Conservation (phyloP, 2,797 vertebrate species). For the Muscicapa striata region DNA sequence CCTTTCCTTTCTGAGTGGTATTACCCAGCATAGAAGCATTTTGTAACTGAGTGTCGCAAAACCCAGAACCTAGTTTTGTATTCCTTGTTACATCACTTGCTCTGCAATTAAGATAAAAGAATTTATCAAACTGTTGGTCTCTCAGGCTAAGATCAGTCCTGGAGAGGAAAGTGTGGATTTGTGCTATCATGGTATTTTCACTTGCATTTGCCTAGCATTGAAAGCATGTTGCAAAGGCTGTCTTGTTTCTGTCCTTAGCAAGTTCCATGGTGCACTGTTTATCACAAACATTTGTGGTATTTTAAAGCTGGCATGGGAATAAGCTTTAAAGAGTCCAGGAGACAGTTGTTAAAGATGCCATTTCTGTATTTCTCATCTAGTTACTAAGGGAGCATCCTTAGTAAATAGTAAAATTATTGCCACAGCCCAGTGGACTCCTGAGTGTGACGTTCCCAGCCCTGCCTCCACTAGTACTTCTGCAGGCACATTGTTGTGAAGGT, state of each 20-base stretch:
- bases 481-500: accelerated
- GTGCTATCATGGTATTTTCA: not conserved
- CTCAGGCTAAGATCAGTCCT: not conserved
- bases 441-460: not conserved
- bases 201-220: not conserved
- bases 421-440: not conserved
- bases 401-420: not conserved
- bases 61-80: not conserved
- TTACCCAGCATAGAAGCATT: not conserved
- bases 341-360: not conserved
- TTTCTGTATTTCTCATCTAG: not conserved
- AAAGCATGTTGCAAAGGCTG: not conserved
- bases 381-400: not conserved
- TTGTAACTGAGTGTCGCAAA: not conserved
- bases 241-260: not conserved
- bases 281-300: not conserved
- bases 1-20: not conserved
- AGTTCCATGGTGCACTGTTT: not conserved
- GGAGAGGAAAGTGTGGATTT: not conserved
- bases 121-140: not conserved
- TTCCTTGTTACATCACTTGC: not conserved
- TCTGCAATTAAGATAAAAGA: not conserved
- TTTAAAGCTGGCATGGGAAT: not conserved
- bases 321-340: not conserved
- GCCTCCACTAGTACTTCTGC: not conserved